Percentiles rank a stretch among this genome's conserved stretches.
These are phyloP conservation scores for Drosophila ficusphila DNA, from an alignment of 1,140 invertebrate genomes.

Conservation along the genomic window DNA sequence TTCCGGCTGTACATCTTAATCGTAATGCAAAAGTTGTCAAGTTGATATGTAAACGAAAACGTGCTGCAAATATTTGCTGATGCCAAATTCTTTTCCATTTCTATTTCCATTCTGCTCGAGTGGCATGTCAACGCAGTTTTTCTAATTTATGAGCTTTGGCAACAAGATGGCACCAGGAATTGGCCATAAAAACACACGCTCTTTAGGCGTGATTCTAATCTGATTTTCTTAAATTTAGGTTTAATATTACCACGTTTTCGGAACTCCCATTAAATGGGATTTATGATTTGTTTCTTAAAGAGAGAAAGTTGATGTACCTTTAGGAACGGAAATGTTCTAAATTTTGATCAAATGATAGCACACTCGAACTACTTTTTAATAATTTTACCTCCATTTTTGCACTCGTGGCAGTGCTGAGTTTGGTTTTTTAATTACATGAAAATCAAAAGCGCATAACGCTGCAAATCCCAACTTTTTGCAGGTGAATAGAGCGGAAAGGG, in stretches of 20 bases:
- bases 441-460: constrained; percentile 52
- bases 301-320: too few species aligned
- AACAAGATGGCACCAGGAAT: constrained; percentile 4
- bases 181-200: constrained; percentile 19
- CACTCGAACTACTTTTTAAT: background rate
- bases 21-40: constrained; percentile 82
- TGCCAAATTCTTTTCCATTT: constrained; percentile 61
- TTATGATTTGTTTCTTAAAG: too few species aligned
- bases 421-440: constrained; percentile 53
- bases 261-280: background rate
- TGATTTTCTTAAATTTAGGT: background rate
- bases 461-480: constrained; percentile 29
- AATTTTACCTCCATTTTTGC: background rate
- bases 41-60: constrained; percentile 81
- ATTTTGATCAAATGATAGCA: too few species aligned
- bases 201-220: constrained; percentile 11
- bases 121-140: constrained; percentile 36
- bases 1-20: constrained; percentile 76
- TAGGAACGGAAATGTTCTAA: too few species aligned
- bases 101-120: constrained; percentile 27
- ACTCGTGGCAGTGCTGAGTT: constrained; percentile 7
- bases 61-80: constrained; percentile 80
- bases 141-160: constrained; percentile 52
- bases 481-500: background rate
- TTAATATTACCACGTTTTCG: too few species aligned